These are phyloP conservation scores for Drosophila nigrodunni DNA, from an alignment of 1,140 invertebrate species.

Conservation along the genomic window DNA sequence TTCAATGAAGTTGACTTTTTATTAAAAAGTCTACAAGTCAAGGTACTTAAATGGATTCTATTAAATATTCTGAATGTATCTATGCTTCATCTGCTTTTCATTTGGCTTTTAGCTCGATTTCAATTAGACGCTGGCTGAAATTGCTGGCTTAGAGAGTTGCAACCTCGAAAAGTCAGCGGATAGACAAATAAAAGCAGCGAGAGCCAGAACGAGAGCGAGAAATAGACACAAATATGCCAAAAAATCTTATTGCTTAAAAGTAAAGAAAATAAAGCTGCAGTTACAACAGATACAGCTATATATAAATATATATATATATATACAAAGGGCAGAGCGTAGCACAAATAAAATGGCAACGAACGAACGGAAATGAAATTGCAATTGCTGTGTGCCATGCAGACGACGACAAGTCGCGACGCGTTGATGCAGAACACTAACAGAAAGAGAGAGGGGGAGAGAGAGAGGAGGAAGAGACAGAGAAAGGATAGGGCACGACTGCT, in stretches of 20 bases:
- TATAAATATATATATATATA: conserved; percentile 20
- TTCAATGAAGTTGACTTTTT: conserved; percentile 7
- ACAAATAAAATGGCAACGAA: conserved; percentile 62
- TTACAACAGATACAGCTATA: conserved; percentile 35
- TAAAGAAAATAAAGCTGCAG: conserved; percentile 43
- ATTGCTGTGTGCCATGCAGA: conserved; percentile 72
- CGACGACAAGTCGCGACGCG: conserved; percentile 77
- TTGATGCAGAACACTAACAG: conserved; percentile 51
- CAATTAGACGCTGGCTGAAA: conserved; percentile 55
- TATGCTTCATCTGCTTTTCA: background rate
- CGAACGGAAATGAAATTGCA: conserved; percentile 81
- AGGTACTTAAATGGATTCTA: background rate
- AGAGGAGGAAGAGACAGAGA: background rate
- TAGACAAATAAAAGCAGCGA: conserved; percentile 29
- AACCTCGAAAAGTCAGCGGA: conserved; percentile 29
- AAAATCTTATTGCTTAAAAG: conserved; percentile 64
- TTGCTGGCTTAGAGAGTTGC: conserved; percentile 5
- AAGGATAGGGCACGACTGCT: conserved; percentile 18
- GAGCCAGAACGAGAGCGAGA: conserved; percentile 31
- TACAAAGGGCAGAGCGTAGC: conserved; percentile 21
- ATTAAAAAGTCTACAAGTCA: background rate
- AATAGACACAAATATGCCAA: conserved; percentile 44
- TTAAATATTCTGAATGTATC: background rate
- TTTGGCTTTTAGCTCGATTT: conserved; percentile 38
- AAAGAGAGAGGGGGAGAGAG: background rate